phyloP scores from a whole-genome alignment of 1,140 invertebrate genomes.

The Anastatus disparis region DNA sequence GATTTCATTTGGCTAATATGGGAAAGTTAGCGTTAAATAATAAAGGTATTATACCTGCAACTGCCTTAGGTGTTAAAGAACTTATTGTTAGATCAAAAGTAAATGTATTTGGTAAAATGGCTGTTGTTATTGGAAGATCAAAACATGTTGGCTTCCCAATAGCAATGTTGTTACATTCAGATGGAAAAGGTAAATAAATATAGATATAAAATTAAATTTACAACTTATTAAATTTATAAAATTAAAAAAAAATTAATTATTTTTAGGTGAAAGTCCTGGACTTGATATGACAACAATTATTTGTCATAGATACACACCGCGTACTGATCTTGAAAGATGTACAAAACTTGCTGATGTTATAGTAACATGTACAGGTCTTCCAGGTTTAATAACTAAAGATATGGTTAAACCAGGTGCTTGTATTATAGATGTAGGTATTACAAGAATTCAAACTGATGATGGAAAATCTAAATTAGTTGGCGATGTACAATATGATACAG shows the following conservation, averaged over 20 bases:
- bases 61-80: slow-evolving; percentile 83
- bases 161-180: slow-evolving; percentile 81
- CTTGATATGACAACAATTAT: slow-evolving; percentile 88
- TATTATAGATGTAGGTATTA: slow-evolving; percentile 90
- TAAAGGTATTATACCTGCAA: slow-evolving; percentile 85
- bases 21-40: slow-evolving; percentile 81
- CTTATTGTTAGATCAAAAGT: slow-evolving; percentile 79
- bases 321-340: slow-evolving; percentile 75
- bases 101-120: slow-evolving; percentile 84
- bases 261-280: slow-evolving; percentile 69
- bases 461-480: slow-evolving; percentile 83
- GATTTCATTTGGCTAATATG: slow-evolving; percentile 84
- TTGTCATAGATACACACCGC: slow-evolving; percentile 87
- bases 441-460: slow-evolving; percentile 72
- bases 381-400: slow-evolving; percentile 81
- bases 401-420: slow-evolving; percentile 91
- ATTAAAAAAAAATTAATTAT: slow-evolving; percentile 20
- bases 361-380: slow-evolving; percentile 83
- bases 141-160: slow-evolving; percentile 92
- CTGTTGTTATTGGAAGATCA: slow-evolving; percentile 88
- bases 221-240: slow-evolving; percentile 8
- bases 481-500: slow-evolving; percentile 87
- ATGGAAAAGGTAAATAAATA: slow-evolving; percentile 70
- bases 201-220: slow-evolving; percentile 15
- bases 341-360: slow-evolving; percentile 84